Percentiles rank a stretch among this genome's conserved stretches.
These are phyloP conservation scores for Cheilosia urbana DNA, from an alignment of 2,888 invertebrate genomes.

Conservation along the genomic window DNA sequence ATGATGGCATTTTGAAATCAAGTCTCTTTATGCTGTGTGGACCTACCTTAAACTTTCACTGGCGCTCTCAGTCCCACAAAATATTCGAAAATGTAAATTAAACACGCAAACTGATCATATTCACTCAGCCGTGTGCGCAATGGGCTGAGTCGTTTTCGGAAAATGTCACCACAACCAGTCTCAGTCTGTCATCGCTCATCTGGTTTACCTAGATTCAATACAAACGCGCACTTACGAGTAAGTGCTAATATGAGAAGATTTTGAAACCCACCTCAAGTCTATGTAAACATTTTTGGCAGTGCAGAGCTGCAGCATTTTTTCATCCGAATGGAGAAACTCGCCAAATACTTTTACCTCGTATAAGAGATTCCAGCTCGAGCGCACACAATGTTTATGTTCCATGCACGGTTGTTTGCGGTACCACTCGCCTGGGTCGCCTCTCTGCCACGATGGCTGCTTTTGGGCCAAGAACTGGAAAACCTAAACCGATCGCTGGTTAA, in stretches of 20 bases:
- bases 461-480: constrained; percentile 59
- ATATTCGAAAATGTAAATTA: constrained; percentile 60
- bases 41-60: constrained; percentile 74
- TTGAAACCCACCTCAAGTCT: constrained; percentile 47
- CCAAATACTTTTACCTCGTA: constrained; percentile 44
- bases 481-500: constrained; percentile 61
- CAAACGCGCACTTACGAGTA: constrained; percentile 35
- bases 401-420: constrained; percentile 23
- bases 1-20: constrained; percentile 50
- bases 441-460: constrained; percentile 52
- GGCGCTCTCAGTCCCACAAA: constrained; percentile 15
- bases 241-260: constrained; percentile 49
- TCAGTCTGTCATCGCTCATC: constrained; percentile 2
- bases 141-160: constrained; percentile 41
- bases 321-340: constrained; percentile 66
- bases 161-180: constrained; percentile 61
- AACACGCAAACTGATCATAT: constrained; percentile 67
- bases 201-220: constrained; percentile 47
- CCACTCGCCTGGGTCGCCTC: constrained; percentile 44
- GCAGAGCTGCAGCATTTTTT: constrained; percentile 45
- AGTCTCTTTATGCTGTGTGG: constrained; percentile 15
- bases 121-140: constrained; percentile 38
- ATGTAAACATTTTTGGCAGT: constrained; percentile 41
- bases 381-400: constrained; percentile 61
- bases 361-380: neutral